Conservation (phyloP, 2,888 invertebrate genomes). For the Lepidonotus clava region DNA sequence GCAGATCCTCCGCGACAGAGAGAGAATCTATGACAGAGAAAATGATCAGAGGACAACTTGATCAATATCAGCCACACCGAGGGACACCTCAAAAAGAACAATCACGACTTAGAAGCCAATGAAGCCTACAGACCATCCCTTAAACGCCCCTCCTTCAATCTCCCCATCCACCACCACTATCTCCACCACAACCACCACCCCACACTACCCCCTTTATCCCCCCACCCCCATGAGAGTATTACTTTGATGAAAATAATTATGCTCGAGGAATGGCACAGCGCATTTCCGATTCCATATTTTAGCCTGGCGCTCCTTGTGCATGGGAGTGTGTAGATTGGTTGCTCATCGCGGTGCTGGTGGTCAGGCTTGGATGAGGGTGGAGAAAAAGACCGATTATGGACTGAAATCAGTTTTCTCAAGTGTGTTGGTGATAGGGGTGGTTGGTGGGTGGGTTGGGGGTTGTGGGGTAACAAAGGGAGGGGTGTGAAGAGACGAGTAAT, state of each 20-base stretch:
- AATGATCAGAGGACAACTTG: no score
- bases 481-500: background rate
- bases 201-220: background rate
- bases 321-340: background rate
- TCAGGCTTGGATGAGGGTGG: background rate
- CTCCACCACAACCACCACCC: background rate
- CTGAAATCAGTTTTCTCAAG: background rate
- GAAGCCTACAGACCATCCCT: no score
- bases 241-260: slow-evolving; percentile 27
- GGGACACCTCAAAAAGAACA: background rate
- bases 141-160: background rate
- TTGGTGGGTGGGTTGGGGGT: background rate
- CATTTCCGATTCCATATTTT: slow-evolving; percentile 20
- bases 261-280: background rate
- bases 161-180: background rate
- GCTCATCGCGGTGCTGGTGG: background rate
- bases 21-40: no score
- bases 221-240: background rate
- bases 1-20: no score
- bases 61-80: no score
- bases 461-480: background rate
- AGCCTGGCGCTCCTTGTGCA: background rate
- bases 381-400: background rate
- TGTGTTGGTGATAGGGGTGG: background rate
- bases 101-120: background rate